Base-by-base conservation (phyloP, 1,140 invertebrate genomes). In the Aphaenogaster rudis region DNA sequence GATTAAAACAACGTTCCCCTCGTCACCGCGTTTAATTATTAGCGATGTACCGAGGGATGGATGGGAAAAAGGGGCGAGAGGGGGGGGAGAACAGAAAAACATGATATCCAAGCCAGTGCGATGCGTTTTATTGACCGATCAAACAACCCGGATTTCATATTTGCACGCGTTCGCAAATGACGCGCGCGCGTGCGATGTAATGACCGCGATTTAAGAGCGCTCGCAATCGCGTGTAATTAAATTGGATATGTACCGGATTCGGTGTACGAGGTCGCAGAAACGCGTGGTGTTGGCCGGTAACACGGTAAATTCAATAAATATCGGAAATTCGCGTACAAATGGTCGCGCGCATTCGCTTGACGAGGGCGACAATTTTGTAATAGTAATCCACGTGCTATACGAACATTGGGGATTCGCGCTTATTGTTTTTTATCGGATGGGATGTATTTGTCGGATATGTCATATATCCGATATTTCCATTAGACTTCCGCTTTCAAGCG, bases 11-110 rank as follows among this genome's bases (percentile, higher is more conserved):
- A 85, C 61, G 79, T 84, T 63, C 61, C 63, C 66, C 86, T 88
- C 67, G 77, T 61, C 80, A 66, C 52, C 66, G 84, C 80, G 85
- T 91, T 92, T 91, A 92, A 92, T 92, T 92, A 92, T 92, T 92
- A 92, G 45, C 77, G 69, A 61, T 71, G 69, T 45, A 87, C 15
- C 59, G n/a, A n/a, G 15, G 13, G 5, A 9, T 28, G 21, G n/a
- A 0, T 0, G 50, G 50, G 17, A 9, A n/a, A 7, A 11, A 39
- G 36, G 36, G 0, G 21, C 21, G 21, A 0, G 15, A 64, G 17
- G 17, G 36, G 7, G 11, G 57, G 17, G 28, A 28, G 28, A 28
- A 28, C 28, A n/a, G 17, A 36, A 66, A 66, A 66, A 17, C 33
- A 66, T 4, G 63, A 39, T 66, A 66, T 11, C 8, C 36, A 6